A percentile compares a stretch with the other conserved stretches of the same genome.
These are phyloP conservation scores for Anguilla anguilla DNA, from an alignment of 2,797 vertebrate species.

Conservation along the genomic window DNA sequence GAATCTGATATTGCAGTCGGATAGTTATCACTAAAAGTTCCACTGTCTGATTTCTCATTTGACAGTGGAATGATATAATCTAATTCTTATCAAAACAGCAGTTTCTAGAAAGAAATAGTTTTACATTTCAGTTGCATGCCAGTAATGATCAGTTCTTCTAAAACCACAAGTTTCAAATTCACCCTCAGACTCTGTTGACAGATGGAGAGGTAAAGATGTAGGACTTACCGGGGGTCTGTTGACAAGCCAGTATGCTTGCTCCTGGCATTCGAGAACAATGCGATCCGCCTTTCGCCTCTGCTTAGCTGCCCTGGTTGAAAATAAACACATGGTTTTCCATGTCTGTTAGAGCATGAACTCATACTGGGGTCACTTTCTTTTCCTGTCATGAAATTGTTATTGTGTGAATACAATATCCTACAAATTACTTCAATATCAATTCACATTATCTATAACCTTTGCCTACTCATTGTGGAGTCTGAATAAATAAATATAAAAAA, in stretches of 20 bases:
- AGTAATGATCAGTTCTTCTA: not conserved
- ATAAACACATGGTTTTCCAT: slow-evolving; percentile 13
- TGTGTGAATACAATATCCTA: not conserved
- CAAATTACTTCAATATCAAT: not conserved
- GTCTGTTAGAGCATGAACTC: slow-evolving; percentile 25
- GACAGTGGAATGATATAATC: not conserved
- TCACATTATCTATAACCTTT: not conserved
- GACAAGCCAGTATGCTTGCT: slow-evolving; percentile 92
- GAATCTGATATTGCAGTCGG: not conserved
- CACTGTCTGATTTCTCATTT: not conserved
- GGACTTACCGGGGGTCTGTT: slow-evolving; percentile 85
- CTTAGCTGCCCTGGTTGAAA: slow-evolving; percentile 82
- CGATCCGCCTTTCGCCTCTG: slow-evolving; percentile 89
- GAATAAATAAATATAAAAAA: not conserved
- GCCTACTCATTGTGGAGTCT: not conserved
- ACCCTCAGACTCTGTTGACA: not conserved
- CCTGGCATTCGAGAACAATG: slow-evolving; percentile 91
- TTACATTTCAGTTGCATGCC: slow-evolving; percentile 10
- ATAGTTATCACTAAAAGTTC: not conserved
- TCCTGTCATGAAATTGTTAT: not conserved
- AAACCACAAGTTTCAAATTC: not conserved
- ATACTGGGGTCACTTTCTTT: not conserved
- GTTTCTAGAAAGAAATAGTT: not conserved
- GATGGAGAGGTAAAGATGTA: not conserved
- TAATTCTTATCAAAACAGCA: not conserved